These are phyloP conservation scores for Crossocerus cetratus DNA, from an alignment of 2,888 invertebrate genomes.

Conservation along the genomic window DNA sequence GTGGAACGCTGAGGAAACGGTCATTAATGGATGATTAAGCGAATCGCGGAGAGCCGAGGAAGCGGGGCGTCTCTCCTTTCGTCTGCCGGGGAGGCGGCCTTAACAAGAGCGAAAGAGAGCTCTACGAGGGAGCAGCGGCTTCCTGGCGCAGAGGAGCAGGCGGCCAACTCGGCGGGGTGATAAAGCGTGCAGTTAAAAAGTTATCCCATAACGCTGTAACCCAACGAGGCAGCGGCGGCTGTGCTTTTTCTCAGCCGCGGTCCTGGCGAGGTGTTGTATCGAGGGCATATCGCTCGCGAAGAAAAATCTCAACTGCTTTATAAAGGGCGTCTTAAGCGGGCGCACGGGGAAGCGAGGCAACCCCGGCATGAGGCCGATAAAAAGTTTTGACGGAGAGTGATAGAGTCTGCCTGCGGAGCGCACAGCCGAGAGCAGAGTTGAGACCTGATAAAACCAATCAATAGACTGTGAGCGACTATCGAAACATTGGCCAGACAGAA, in stretches of 20 bases:
- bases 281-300: not conserved
- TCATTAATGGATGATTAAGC: too few relatives aligned
- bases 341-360: too few relatives aligned
- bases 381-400: slow-evolving; percentile 12
- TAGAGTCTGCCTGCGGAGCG: slow-evolving; percentile 2
- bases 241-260: too few relatives aligned
- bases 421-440: too few relatives aligned
- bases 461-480: slow-evolving; percentile 5
- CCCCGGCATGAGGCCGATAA: not conserved
- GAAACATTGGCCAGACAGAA: not conserved
- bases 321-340: slow-evolving; percentile 1
- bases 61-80: too few relatives aligned
- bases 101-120: too few relatives aligned
- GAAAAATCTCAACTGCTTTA: slow-evolving; percentile 3
- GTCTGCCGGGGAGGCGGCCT: too few relatives aligned
- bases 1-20: too few relatives aligned
- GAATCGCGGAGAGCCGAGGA: too few relatives aligned
- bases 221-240: not conserved
- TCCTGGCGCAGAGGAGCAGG: too few relatives aligned
- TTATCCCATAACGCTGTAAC: not conserved
- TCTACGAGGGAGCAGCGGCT: too few relatives aligned
- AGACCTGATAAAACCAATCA: not conserved
- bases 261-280: not conserved
- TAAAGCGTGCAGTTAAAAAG: slow-evolving; percentile 4
- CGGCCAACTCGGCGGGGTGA: not conserved